Percentiles rank a stretch among this genome's conserved stretches.
phyloP scores from a whole-genome alignment of 2,797 vertebrate genomes.

The Ctenopoma kingsleyae region DNA sequence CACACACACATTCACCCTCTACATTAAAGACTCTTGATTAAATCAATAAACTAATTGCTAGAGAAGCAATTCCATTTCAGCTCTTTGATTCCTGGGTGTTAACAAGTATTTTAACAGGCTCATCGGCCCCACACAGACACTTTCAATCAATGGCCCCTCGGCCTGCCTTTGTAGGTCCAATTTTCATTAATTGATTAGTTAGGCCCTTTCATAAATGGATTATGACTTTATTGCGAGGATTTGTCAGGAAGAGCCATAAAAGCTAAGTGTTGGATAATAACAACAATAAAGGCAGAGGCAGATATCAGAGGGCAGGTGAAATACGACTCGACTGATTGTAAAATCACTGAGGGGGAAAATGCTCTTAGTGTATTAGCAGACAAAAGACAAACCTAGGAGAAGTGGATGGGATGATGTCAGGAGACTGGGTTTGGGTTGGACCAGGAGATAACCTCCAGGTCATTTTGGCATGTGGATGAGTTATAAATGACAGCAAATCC shows the following conservation, averaged over 20 bases:
- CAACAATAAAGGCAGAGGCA: conserved; percentile 86
- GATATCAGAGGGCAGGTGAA: conserved; percentile 84
- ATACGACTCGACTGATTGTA: conserved; percentile 83
- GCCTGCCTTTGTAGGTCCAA: conserved; percentile 91
- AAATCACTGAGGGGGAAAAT: conserved; percentile 85
- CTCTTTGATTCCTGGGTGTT: conserved; percentile 90
- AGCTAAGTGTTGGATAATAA: conserved; percentile 87
- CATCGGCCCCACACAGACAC: conserved; percentile 88
- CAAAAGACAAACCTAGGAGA: conserved; percentile 74
- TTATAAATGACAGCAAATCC: conserved; percentile 20
- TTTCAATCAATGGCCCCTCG: conserved; percentile 89
- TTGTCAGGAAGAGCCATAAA: conserved; percentile 85
- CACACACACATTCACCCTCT: conserved; percentile 85
- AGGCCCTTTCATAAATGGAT: conserved; percentile 91
- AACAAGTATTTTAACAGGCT: conserved; percentile 89
- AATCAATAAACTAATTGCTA: conserved; percentile 99
- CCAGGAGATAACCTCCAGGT: conserved; percentile 38
- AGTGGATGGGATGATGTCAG: conserved; percentile 67
- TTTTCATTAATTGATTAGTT: conserved; percentile 98
- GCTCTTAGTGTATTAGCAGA: conserved; percentile 84
- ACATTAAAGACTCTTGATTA: conserved; percentile 99
- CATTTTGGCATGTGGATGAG: conserved; percentile 22
- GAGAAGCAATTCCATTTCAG: conserved; percentile 96
- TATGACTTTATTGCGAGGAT: conserved; percentile 91
- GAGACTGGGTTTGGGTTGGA: conserved; percentile 47